Conservation (phyloP, 2,113 vertebrate species). For the Tyrannus savana region DNA sequence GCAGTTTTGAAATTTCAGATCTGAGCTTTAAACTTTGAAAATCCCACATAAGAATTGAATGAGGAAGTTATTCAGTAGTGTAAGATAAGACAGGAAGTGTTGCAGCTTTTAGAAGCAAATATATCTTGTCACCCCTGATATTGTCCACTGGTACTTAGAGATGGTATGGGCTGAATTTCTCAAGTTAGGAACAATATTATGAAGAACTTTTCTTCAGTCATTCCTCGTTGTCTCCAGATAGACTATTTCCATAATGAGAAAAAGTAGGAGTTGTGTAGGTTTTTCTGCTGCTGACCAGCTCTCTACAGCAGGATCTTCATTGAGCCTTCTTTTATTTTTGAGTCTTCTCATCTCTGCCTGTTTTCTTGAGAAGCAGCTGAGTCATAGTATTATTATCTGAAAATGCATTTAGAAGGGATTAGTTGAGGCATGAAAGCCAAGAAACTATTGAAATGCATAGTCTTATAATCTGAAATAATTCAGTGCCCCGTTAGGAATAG, state of each 20-base stretch:
- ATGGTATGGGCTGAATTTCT: not conserved
- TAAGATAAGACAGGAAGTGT: constrained; percentile 19
- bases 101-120: constrained; percentile 37
- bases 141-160: not conserved
- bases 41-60: not conserved
- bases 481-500: not conserved
- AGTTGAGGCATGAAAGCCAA: not conserved
- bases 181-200: not conserved
- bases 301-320: not conserved
- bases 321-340: not conserved
- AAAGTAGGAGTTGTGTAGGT: not conserved
- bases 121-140: not conserved
- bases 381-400: not conserved
- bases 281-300: not conserved
- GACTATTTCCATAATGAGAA: not conserved
- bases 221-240: constrained; percentile 1
- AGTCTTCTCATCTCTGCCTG: not conserved
- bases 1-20: constrained; percentile 54
- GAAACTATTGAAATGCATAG: not conserved
- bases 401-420: not conserved
- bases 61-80: constrained; percentile 41
- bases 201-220: not conserved
- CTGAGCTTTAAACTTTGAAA: constrained; percentile 41
- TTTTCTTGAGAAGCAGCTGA: not conserved
- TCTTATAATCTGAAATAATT: not conserved